Evolutionary conservation across 2,797 vertebrate species (phyloP).

Genomic region (Enteromius trimaculatus): DNA sequence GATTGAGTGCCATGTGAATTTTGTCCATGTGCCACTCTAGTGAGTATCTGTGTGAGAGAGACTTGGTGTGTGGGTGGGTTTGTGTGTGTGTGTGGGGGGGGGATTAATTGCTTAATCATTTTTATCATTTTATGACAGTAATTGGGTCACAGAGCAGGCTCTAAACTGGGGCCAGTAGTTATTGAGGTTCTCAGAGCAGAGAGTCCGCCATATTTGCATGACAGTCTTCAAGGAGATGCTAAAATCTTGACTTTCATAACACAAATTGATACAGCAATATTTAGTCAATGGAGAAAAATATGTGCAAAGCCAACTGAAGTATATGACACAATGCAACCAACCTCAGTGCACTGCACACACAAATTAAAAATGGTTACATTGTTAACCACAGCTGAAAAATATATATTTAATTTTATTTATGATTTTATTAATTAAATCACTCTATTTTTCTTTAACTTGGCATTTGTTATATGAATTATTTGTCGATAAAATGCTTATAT

Average conservation of each 20-base stretch:
- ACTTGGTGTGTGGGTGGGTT: too few species aligned
- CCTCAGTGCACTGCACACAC: neutral
- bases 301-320: neutral
- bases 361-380: neutral
- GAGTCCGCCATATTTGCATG: slow-evolving; percentile 15
- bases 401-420: neutral
- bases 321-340: neutral
- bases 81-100: too few species aligned
- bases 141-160: slow-evolving; percentile 61
- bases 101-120: slow-evolving; percentile 73
- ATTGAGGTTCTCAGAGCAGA: neutral
- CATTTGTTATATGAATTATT: neutral
- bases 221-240: neutral
- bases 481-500: neutral
- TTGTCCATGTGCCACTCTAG: slow-evolving; percentile 53
- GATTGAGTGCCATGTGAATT: slow-evolving; percentile 65
- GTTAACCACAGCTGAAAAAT: neutral
- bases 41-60: slow-evolving; percentile 60
- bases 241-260: neutral
- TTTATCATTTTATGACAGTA: slow-evolving; percentile 57
- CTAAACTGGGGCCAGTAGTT: slow-evolving; percentile 40
- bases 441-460: neutral
- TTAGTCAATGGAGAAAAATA: too few species aligned
- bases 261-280: neutral
- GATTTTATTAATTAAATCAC: neutral